phyloP scores from a whole-genome alignment of 1,140 invertebrate species.

The Aphelinus certus region DNA sequence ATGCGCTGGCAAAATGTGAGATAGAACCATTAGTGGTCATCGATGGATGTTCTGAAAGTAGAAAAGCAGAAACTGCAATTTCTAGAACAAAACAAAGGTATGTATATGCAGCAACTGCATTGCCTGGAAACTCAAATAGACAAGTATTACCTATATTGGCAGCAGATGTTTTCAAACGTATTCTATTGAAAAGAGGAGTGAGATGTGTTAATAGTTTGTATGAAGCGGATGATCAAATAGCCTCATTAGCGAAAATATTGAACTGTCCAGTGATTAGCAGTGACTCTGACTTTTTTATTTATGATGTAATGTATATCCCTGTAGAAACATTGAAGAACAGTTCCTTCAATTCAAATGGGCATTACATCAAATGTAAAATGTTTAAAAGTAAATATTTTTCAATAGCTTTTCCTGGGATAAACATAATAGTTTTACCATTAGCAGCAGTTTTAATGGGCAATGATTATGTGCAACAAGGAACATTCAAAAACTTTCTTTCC shows the following conservation, averaged over 20 bases:
- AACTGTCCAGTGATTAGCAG: slow-evolving; percentile 86
- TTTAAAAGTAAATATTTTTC: slow-evolving; percentile 78
- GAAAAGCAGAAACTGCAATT: slow-evolving; percentile 78
- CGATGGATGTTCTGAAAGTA: slow-evolving; percentile 81
- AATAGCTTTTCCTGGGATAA: slow-evolving; percentile 71
- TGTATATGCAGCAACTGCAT: slow-evolving; percentile 58
- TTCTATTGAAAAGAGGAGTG: slow-evolving; percentile 73
- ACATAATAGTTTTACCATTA: slow-evolving; percentile 75
- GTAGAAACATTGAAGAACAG: slow-evolving; percentile 72
- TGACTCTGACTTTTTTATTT: slow-evolving; percentile 93
- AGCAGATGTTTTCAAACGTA: slow-evolving; percentile 76
- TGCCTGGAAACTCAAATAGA: slow-evolving; percentile 58
- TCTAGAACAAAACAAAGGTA: slow-evolving; percentile 73
- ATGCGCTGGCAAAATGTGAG: slow-evolving; percentile 75
- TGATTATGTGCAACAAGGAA: slow-evolving; percentile 78
- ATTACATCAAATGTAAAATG: slow-evolving; percentile 70
- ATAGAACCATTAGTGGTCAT: slow-evolving; percentile 80
- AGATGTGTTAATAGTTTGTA: slow-evolving; percentile 77
- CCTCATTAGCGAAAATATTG: slow-evolving; percentile 77
- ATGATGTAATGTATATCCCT: slow-evolving; percentile 83
- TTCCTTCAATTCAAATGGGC: slow-evolving; percentile 33
- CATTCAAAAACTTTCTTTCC: slow-evolving; percentile 77
- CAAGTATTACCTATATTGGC: slow-evolving; percentile 76
- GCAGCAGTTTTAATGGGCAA: slow-evolving; percentile 87
- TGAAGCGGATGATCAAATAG: slow-evolving; percentile 88